Conservation (phyloP, 2,888 invertebrate species). For the Punctoribates punctum region DNA sequence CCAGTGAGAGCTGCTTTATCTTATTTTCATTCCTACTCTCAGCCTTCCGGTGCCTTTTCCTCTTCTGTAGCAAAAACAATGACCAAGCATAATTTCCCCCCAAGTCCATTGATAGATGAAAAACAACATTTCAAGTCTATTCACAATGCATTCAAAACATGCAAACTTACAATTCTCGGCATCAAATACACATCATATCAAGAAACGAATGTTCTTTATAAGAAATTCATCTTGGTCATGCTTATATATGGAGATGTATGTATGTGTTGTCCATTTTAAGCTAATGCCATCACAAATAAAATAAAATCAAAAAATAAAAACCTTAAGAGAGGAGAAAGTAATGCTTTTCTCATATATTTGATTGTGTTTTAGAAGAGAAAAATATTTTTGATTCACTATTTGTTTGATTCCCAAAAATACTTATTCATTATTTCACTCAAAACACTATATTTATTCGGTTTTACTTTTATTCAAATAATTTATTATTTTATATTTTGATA, state of each 20-base stretch:
- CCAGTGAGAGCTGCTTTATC: constrained; percentile 35
- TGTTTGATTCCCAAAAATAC: background rate
- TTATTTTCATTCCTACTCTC: constrained; percentile 8
- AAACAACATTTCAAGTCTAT: too few relatives aligned
- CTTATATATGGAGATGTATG: constrained; percentile 13
- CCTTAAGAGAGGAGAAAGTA: background rate
- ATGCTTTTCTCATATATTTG: constrained; percentile 8
- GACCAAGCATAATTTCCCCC: background rate
- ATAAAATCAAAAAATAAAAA: background rate
- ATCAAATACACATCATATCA: too few relatives aligned
- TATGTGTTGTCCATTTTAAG: constrained; percentile 17
- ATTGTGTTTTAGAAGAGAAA: background rate
- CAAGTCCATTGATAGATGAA: too few relatives aligned
- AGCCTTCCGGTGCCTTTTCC: background rate
- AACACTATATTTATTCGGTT: background rate
- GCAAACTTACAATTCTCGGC: too few relatives aligned
- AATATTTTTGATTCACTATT: background rate
- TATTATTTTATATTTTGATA: too few relatives aligned
- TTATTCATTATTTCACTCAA: background rate
- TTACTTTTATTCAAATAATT: too few relatives aligned
- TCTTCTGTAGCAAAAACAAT: background rate
- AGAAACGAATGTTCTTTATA: too few relatives aligned
- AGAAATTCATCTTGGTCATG: too few relatives aligned
- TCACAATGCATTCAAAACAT: too few relatives aligned
- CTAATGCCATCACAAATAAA: constrained; percentile 4